These are phyloP conservation scores for Globodera rostochiensis DNA, from an alignment of 1,140 invertebrate genomes.

Conservation along the genomic window DNA sequence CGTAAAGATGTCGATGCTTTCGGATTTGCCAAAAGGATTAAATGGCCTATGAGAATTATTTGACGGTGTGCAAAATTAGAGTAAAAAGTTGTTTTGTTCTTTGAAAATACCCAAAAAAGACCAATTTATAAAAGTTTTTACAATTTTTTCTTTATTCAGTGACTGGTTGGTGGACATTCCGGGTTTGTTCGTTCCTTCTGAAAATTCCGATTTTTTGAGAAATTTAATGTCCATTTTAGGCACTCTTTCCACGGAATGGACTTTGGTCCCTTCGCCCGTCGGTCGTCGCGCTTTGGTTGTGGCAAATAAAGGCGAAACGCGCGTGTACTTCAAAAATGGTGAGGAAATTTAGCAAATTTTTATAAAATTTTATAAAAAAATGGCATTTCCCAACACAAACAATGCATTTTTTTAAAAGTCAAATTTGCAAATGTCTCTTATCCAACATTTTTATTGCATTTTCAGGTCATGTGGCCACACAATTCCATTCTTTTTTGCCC, in stretches of 20 bases:
- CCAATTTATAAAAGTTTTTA: too few species aligned
- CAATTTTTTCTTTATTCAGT: slow-evolving; percentile 12
- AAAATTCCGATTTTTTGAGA: background rate
- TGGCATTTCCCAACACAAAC: too few species aligned
- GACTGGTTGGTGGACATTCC: slow-evolving; percentile 46
- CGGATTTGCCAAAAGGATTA: background rate
- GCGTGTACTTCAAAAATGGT: slow-evolving; percentile 31
- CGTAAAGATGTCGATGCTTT: too few species aligned
- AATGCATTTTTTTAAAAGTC: too few species aligned
- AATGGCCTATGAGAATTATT: slow-evolving; percentile 21
- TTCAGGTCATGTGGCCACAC: background rate
- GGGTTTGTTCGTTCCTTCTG: background rate
- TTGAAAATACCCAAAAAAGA: too few species aligned
- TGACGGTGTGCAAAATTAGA: background rate
- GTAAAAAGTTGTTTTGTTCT: too few species aligned
- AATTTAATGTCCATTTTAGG: background rate
- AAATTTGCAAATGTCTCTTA: too few species aligned
- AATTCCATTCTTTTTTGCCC: slow-evolving; percentile 10
- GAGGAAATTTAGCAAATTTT: background rate
- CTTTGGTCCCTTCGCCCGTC: slow-evolving; percentile 30
- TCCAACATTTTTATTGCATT: background rate
- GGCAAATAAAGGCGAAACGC: slow-evolving; percentile 19
- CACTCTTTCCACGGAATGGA: slow-evolving; percentile 33
- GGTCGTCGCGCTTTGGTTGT: slow-evolving; percentile 33
- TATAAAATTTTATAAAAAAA: background rate